A percentile compares a stretch with the other conserved stretches of the same genome.
phyloP scores from a whole-genome alignment of 2,113 vertebrate genomes.

The Trachemys scripta region DNA sequence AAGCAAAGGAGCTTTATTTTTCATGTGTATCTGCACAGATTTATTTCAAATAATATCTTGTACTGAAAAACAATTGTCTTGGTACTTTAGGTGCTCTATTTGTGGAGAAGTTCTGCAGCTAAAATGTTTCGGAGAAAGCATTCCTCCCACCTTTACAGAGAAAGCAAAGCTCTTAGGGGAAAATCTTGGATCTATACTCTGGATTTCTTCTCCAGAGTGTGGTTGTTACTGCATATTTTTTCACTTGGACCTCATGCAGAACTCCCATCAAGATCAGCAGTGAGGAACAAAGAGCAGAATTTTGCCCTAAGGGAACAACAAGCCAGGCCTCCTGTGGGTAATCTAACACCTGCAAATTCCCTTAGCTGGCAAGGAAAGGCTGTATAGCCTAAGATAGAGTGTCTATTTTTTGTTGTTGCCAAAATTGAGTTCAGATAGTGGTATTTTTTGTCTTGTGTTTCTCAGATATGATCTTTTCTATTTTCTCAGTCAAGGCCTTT shows the following conservation, averaged over 20 bases:
- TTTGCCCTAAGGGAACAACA: neutral
- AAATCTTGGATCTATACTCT: fast-evolving
- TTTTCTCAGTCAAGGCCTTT: neutral
- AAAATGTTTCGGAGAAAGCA: neutral
- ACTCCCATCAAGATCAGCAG: slow-evolving; percentile 28
- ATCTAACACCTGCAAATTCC: slow-evolving; percentile 47
- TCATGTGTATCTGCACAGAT: neutral
- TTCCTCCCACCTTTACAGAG: neutral
- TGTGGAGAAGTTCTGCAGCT: neutral
- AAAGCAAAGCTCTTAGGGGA: neutral
- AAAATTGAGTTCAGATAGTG: slow-evolving; percentile 24
- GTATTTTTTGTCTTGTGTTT: neutral
- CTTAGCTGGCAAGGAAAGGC: slow-evolving; percentile 47
- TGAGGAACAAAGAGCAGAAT: slow-evolving; percentile 37
- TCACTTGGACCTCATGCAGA: fast-evolving
- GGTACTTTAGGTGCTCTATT: neutral
- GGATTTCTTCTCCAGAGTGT: slow-evolving; percentile 1
- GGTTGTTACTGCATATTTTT: neutral
- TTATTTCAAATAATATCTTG: neutral
- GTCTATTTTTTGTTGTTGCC: neutral
- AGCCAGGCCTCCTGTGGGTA: neutral
- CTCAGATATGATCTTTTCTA: neutral
- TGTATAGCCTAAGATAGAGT: neutral
- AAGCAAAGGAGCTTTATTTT: fast-evolving
- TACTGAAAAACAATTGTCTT: neutral